phyloP scores from a whole-genome alignment of 2,113 vertebrate genomes.

The Ptilonorhynchus violaceus region DNA sequence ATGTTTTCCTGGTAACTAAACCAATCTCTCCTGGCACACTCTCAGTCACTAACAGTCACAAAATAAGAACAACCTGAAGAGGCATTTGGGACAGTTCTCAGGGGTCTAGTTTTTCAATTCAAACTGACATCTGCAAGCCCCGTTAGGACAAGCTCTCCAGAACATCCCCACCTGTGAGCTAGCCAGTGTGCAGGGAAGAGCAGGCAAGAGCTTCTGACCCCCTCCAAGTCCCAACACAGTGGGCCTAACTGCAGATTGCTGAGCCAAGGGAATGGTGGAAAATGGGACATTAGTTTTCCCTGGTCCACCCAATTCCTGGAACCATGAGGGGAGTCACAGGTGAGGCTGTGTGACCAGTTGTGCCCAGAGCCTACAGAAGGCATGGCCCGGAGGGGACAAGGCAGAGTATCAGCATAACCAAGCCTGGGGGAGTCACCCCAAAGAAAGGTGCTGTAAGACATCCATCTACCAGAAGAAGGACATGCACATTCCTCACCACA shows the following conservation, averaged over 20 bases:
- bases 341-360: too few relatives aligned
- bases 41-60: neutral
- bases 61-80: neutral
- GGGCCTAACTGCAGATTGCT: neutral
- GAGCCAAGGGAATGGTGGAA: neutral
- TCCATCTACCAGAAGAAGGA: neutral
- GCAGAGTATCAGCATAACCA: neutral
- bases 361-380: neutral
- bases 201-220: neutral
- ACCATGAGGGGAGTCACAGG: neutral
- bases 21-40: neutral
- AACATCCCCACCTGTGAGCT: accelerated
- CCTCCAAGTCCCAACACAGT: neutral
- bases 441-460: neutral
- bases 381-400: neutral
- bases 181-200: neutral
- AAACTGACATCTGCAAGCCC: neutral
- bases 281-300: neutral
- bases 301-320: neutral
- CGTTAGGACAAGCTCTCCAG: neutral
- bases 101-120: neutral
- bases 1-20: neutral
- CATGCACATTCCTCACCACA: slow-evolving; percentile 77
- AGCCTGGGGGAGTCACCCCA: neutral
- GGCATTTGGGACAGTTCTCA: neutral